A percentile compares a stretch with the other conserved stretches of the same genome.
Conservation (phyloP, 2,888 invertebrate genomes). For the Vesta saturnalis region DNA sequence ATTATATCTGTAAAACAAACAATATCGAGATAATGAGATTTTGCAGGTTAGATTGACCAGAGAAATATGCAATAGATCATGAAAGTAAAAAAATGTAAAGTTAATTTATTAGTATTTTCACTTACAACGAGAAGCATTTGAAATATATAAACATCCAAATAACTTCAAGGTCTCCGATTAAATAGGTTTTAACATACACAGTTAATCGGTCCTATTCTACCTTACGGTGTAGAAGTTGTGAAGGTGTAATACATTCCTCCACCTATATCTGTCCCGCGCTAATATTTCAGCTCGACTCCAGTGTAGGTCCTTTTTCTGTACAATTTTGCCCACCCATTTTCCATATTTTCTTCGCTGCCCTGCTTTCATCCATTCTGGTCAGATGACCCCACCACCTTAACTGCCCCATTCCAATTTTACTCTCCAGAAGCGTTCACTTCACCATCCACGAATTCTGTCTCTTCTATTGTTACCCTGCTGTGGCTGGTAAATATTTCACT, state of each 20-base stretch:
- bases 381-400: not conserved
- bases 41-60: no score
- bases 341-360: not conserved
- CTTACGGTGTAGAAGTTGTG: not conserved
- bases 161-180: no score
- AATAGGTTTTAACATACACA: no score
- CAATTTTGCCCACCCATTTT: not conserved
- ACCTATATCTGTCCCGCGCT: not conserved
- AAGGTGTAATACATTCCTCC: not conserved
- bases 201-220: no score
- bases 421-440: not conserved
- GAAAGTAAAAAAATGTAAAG: no score
- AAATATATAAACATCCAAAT: no score
- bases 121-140: no score
- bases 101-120: no score
- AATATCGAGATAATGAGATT: no score
- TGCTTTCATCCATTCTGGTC: not conserved
- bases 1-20: no score
- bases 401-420: not conserved
- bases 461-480: conserved; percentile 10
- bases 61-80: no score
- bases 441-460: not conserved
- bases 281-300: not conserved
- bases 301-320: not conserved
- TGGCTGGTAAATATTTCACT: conserved; percentile 9